phyloP scores from a whole-genome alignment of 2,888 invertebrate genomes.

The Bombylius major region DNA sequence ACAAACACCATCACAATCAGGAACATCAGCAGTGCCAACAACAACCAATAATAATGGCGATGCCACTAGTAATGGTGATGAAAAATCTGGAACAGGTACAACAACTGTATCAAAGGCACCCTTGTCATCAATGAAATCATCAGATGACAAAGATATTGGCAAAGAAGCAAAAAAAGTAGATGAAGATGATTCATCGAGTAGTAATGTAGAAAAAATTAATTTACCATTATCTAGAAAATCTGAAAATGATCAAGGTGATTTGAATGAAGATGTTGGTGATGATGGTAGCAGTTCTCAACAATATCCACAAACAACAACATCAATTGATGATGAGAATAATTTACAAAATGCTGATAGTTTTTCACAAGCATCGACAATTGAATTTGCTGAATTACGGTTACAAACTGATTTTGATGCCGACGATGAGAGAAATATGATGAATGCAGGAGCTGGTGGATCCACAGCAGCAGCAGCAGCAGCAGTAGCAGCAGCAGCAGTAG shows the following conservation, averaged over 20 bases:
- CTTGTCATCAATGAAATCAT: not conserved
- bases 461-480: not conserved
- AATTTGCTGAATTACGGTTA: constrained; percentile 28
- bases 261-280: no score
- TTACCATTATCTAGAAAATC: not conserved
- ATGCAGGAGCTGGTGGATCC: no score
- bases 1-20: not conserved
- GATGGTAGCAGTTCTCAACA: not conserved
- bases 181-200: not conserved
- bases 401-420: constrained; percentile 13
- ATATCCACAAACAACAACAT: not conserved
- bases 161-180: not conserved
- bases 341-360: constrained; percentile 32
- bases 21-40: not conserved
- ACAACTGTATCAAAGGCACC: not conserved
- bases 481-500: not conserved
- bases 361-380: constrained; percentile 36
- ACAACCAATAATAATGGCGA: not conserved
- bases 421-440: constrained; percentile 5
- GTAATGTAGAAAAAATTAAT: not conserved
- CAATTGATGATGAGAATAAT: constrained; percentile 17
- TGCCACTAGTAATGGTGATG: not conserved
- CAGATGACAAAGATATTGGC: not conserved
- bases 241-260: not conserved
- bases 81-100: not conserved